Evolutionary conservation across 1,140 invertebrate genomes (phyloP).

Genomic region (Drosophila busckii): DNA sequence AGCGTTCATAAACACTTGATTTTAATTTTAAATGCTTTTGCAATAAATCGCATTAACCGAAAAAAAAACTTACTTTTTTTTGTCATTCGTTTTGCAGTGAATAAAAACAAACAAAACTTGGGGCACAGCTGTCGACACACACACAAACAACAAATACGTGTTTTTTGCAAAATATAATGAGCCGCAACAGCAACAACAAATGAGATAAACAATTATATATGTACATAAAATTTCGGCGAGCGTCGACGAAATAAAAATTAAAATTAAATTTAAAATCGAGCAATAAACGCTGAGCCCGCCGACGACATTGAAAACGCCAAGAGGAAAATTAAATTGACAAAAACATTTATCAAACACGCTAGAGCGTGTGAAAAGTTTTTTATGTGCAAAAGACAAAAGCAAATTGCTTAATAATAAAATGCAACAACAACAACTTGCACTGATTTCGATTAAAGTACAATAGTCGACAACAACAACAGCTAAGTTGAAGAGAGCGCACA

Average conservation of each 20-base stretch:
- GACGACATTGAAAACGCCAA: no score
- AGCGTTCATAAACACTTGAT: no score
- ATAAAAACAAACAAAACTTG: conserved; percentile 22
- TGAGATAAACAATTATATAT: conserved; percentile 45
- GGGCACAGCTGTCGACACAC: conserved; percentile 36
- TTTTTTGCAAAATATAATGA: conserved; percentile 24
- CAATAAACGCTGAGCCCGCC: no score
- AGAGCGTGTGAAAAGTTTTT: not conserved
- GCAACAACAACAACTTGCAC: conserved; percentile 10
- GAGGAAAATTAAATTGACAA: not conserved
- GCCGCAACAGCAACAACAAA: conserved; percentile 6
- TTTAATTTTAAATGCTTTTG: not conserved
- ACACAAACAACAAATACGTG: conserved; percentile 46
- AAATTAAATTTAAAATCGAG: conserved; percentile 5
- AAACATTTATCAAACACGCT: not conserved
- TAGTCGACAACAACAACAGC: no score
- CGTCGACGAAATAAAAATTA: conserved; percentile 10
- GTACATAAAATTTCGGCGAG: conserved; percentile 22
- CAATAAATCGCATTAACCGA: conserved; percentile 36
- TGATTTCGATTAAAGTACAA: no score
- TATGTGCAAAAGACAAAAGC: conserved; percentile 1
- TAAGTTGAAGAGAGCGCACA: no score
- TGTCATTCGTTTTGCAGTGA: conserved; percentile 40
- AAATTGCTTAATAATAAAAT: conserved; percentile 17
- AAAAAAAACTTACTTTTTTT: conserved; percentile 24